Evolutionary conservation across 1,140 invertebrate genomes (phyloP), one percentile per base, ranked within the genome.

Genomic region (Babylonia areolata): DNA sequence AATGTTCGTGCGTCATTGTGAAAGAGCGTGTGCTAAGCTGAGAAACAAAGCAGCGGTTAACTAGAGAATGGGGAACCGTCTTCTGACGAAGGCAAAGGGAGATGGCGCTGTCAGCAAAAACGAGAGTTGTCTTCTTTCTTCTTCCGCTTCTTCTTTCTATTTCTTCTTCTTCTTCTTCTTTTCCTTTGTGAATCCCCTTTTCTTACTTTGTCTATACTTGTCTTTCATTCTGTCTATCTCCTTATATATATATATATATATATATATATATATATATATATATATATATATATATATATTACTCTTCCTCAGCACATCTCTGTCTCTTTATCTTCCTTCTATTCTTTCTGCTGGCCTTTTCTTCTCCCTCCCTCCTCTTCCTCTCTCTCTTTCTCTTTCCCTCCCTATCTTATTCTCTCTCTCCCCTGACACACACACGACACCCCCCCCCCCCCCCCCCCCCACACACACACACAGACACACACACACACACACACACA

Each of bases 121-220:
- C 15, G 58, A 20, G 28, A 23, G 17, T 64, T 75, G 31, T 75
- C 73, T 75, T 33, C 35, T 33, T 75, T 33, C 35, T 33, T 75
- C 73, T 75, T 33, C 35, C 73, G 33, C 73, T 75, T 33, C 35
- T 33, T 75, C 73, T 75, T 33, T 75, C 73, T 75, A n/a, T 75
- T 33, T 75, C 73, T 75, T 33, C 3, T 3, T 75, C 73, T 51
- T 51, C 46, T 1, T 51, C 46, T 51, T 51, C 46, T 51, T 51
- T 51, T 51, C 46, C 46, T 3, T 12, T 51, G 46, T 17, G 9
- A 17, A 51, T 17, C 0, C 9, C 17, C 1, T 51, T 17, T 51
- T 51, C 46, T 51, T 12, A 12, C 46, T 51, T 12, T 51, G 9
- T 51, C 9, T 51, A 9, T 51, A 51, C 17, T 17, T 51, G 17